Conservation (phyloP, 2,888 invertebrate species). For the Neria commutata region DNA sequence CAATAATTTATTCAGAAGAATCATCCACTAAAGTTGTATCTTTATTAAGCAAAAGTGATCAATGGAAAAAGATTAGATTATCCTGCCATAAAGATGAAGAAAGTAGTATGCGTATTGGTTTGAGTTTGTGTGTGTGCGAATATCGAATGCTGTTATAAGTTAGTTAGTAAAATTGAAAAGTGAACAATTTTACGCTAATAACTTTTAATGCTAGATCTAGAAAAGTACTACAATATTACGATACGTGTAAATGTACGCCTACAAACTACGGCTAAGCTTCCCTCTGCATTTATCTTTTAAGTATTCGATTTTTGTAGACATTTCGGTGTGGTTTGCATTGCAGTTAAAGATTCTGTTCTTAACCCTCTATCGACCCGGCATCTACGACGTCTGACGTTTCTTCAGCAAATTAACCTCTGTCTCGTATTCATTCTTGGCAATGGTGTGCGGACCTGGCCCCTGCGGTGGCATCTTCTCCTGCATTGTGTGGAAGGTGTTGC, state of each 20-base stretch:
- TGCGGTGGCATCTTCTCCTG: conserved; percentile 63
- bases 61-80: no score
- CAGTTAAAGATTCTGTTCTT: neutral
- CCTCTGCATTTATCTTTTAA: neutral
- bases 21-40: no score
- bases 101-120: no score
- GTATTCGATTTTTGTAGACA: neutral
- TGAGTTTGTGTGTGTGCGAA: no score
- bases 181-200: no score
- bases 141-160: no score
- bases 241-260: neutral
- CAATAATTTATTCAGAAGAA: no score
- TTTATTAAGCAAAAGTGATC: no score
- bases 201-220: no score
- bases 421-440: conserved; percentile 58
- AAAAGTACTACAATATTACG: no score
- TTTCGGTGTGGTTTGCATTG: neutral
- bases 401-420: conserved; percentile 55
- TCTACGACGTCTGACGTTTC: conserved; percentile 43
- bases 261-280: neutral
- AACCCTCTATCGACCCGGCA: neutral
- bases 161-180: no score
- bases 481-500: conserved; percentile 69
- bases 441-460: conserved; percentile 69
- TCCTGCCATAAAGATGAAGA: no score